Conservation (phyloP, 2,888 invertebrate genomes). For the Argyresthia albistria region DNA sequence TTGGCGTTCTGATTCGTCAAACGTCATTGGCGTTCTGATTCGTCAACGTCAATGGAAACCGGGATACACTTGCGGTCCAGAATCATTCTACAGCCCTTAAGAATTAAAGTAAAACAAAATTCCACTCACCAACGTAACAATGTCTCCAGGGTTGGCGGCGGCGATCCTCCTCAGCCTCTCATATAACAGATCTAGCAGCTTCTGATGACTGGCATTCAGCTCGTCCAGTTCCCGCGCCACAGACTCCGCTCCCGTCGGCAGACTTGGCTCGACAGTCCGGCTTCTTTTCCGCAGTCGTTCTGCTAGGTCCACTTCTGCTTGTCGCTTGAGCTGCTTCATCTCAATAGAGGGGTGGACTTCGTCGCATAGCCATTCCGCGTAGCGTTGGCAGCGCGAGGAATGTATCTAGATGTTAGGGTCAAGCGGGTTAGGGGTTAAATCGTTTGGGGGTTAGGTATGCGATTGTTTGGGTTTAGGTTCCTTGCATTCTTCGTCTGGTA, state of each 20-base stretch:
- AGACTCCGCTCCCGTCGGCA: conserved; percentile 76
- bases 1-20: too few species aligned
- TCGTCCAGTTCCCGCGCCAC: conserved; percentile 85
- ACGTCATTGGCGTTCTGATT: too few species aligned
- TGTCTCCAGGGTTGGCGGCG: conserved; percentile 79
- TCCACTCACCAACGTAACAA: conserved; percentile 82
- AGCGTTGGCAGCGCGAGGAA: conserved; percentile 87
- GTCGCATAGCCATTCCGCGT: conserved; percentile 85
- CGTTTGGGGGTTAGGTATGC: conserved; percentile 6
- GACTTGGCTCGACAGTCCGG: conserved; percentile 27
- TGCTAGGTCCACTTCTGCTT: conserved; percentile 49
- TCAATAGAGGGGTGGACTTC: conserved; percentile 88
- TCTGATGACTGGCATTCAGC: conserved; percentile 84
- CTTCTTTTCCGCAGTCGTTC: conserved; percentile 44
- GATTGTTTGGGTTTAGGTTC: neutral
- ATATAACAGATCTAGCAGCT: conserved; percentile 78
- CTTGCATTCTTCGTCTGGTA: neutral
- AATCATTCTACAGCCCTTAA: too few species aligned
- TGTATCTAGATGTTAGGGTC: conserved; percentile 80
- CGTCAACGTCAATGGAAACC: too few species aligned
- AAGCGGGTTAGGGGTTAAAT: conserved; percentile 68
- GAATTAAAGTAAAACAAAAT: conserved; percentile 16
- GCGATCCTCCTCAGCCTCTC: conserved; percentile 79
- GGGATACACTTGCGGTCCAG: too few species aligned
- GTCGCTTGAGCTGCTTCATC: conserved; percentile 52